Evolutionary conservation across 2,888 invertebrate species (phyloP).

Genomic region (Cephalotes varians): DNA sequence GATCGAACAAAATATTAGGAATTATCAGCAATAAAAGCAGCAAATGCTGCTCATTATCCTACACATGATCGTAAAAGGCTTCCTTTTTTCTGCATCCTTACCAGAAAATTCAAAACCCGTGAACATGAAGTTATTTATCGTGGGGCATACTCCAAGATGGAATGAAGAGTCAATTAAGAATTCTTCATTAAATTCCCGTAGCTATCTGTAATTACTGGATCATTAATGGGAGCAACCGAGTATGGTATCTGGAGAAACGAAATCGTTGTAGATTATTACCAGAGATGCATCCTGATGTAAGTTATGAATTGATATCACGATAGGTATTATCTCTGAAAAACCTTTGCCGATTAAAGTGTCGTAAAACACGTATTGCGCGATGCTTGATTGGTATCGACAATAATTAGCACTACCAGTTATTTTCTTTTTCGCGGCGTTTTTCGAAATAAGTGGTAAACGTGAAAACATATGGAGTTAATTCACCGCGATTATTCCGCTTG

Average conservation of each 20-base stretch:
- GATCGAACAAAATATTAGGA: slow-evolving; percentile 61
- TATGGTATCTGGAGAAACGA: slow-evolving; percentile 59
- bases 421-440: background rate
- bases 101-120: slow-evolving; percentile 61
- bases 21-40: slow-evolving; percentile 54
- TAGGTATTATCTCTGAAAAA: slow-evolving; percentile 22
- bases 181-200: slow-evolving; percentile 67
- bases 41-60: slow-evolving; percentile 54
- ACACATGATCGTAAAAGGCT: slow-evolving; percentile 39
- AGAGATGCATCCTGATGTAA: slow-evolving; percentile 50
- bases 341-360: slow-evolving; percentile 27
- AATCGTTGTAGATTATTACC: slow-evolving; percentile 60
- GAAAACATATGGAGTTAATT: background rate
- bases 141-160: slow-evolving; percentile 46
- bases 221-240: slow-evolving; percentile 67
- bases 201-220: slow-evolving; percentile 66
- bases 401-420: slow-evolving; percentile 24
- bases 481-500: background rate
- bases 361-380: slow-evolving; percentile 28
- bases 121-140: slow-evolving; percentile 61
- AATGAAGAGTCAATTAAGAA: slow-evolving; percentile 70
- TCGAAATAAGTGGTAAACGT: background rate
- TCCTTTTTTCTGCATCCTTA: slow-evolving; percentile 54
- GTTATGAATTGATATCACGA: slow-evolving; percentile 56
- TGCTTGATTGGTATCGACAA: slow-evolving; percentile 29